Evolutionary conservation across 2,888 invertebrate species (phyloP), one percentile per base, ranked within the genome.

Genomic region (Torymus aiolomorphi): DNA sequence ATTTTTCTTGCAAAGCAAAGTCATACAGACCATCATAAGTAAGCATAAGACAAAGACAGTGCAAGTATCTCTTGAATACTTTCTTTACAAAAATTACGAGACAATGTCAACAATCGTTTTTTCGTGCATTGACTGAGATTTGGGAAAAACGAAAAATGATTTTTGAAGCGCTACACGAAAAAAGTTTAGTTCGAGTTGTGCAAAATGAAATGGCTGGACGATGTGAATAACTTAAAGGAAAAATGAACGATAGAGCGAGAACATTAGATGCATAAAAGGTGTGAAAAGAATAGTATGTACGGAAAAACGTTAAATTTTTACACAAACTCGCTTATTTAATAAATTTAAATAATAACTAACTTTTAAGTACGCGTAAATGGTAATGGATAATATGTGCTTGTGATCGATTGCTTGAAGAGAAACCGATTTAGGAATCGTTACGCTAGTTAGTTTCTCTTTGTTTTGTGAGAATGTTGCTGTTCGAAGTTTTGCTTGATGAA

Each of bases 271-370:
- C 70, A 77, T 69, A 61, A 76, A 70, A 78, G 54, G 20, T 76
- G 76, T 75, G 70, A 78, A 69, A 77, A 75, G 52, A 75, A 11
- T 80, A 80, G 69, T 77, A 72, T 57, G 78, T 67, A 80, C 61
- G 69, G 73, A 82, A 81, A 84, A 83, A 80, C 84, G 82, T 82
- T 83, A 85, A 86, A 87, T 88, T 89, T 88, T 88, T 88, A 88
- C 87, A 88, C 86, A 86, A 84, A 87, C 87, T 87, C 86, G 88
- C 88, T 88, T 88, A 88, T 87, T 86, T 87, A 87, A 84, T 84
- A 85, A 85, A 84, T 80, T 85, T 82, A 83, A 84, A 83, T 83
- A 86, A 84, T 85, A 85, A 86, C 83, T 86, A 83, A 81, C 80
- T 85, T 83, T 78, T 84, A 85, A 84, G 84, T 85, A 84, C 79